Conservation (phyloP, 2,888 invertebrate species). For the Rutpela maculata region DNA sequence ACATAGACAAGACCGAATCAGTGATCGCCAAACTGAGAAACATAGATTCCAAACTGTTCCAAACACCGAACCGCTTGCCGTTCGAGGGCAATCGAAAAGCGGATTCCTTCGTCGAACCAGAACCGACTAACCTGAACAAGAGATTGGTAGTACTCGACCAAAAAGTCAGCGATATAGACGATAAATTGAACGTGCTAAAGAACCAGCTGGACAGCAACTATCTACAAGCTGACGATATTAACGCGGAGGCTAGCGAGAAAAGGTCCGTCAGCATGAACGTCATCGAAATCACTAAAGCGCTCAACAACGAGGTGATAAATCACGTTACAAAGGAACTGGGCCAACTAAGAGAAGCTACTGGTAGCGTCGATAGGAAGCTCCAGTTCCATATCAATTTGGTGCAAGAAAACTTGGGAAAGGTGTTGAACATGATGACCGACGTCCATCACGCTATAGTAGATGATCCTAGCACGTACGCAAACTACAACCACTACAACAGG, state of each 20-base stretch:
- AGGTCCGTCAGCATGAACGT: conserved; percentile 90
- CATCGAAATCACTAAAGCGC: conserved; percentile 88
- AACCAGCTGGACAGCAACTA: conserved; percentile 90
- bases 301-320: conserved; percentile 87
- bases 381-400: conserved; percentile 91
- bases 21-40: conserved; percentile 86
- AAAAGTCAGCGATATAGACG: conserved; percentile 89
- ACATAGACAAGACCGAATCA: conserved; percentile 89
- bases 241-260: conserved; percentile 91
- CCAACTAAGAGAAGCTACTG: conserved; percentile 85
- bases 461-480: conserved; percentile 76
- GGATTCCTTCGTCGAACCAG: conserved; percentile 63
- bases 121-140: conserved; percentile 78
- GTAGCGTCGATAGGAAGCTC: conserved; percentile 86
- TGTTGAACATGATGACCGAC: conserved; percentile 86
- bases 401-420: conserved; percentile 87
- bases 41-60: conserved; percentile 85
- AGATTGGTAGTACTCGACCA: conserved; percentile 85
- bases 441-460: conserved; percentile 90
- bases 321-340: conserved; percentile 89
- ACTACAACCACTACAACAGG: conserved; percentile 69
- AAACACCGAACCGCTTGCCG: conserved; percentile 68
- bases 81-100: conserved; percentile 52
- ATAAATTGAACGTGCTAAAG: conserved; percentile 85
- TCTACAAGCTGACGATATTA: conserved; percentile 86